Evolutionary conservation across 2,113 vertebrate genomes (phyloP).

Genomic region (Sigmodon hispidus): DNA sequence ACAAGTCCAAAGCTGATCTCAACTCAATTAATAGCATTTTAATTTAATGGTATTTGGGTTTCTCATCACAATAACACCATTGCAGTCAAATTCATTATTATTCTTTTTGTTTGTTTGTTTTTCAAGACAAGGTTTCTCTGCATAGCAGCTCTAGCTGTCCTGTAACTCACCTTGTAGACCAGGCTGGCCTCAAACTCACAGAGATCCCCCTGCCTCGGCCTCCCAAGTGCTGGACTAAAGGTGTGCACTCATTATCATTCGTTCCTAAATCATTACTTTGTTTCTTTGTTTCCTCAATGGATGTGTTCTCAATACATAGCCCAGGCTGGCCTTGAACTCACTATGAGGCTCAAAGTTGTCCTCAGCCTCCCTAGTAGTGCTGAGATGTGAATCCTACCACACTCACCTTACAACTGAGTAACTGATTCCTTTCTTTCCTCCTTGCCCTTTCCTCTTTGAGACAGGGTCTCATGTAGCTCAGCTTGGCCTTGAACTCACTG

Average conservation of each 20-base stretch:
- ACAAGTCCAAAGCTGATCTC: constrained; percentile 22
- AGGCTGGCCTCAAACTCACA: too few relatives aligned
- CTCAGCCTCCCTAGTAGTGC: background rate
- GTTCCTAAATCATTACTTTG: too few relatives aligned
- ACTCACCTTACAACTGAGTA: background rate
- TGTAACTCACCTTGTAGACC: too few relatives aligned
- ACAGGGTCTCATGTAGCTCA: background rate
- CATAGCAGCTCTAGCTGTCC: too few relatives aligned
- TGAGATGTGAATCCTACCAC: background rate
- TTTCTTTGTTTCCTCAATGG: too few relatives aligned
- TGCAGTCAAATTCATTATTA: background rate
- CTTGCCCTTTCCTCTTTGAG: background rate
- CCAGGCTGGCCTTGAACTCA: background rate
- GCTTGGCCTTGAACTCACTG: background rate
- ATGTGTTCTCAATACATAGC: too few relatives aligned
- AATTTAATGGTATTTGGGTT: background rate
- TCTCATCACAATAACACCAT: background rate
- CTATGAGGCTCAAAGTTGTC: background rate
- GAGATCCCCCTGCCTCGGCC: too few relatives aligned
- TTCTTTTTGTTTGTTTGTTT: too few relatives aligned
- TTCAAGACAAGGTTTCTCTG: too few relatives aligned
- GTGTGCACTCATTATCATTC: too few relatives aligned
- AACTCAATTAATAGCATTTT: constrained; percentile 13
- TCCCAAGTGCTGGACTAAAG: too few relatives aligned
- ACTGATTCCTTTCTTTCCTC: background rate